Evolutionary conservation across 2,113 vertebrate genomes (phyloP).

Genomic region (Pachypanchax playfairii): DNA sequence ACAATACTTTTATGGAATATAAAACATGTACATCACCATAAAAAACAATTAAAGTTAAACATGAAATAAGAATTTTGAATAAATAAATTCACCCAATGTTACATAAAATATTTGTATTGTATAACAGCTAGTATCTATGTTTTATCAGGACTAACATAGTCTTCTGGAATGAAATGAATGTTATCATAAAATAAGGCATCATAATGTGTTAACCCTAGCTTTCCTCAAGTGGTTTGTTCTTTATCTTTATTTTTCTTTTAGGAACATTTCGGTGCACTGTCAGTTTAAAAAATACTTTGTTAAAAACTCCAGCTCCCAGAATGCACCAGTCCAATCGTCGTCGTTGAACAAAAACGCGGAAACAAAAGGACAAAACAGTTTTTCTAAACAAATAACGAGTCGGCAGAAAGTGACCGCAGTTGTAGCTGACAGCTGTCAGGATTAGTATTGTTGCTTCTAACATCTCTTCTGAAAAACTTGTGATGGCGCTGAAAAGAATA

Average conservation of each 20-base stretch:
- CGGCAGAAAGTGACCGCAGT: conserved; percentile 45
- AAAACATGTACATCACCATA: too few relatives aligned
- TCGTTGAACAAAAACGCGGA: conserved; percentile 74
- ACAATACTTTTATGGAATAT: too few relatives aligned
- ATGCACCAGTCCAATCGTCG: conserved; percentile 52
- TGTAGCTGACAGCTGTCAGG: conserved; percentile 47
- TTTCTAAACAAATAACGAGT: conserved; percentile 65
- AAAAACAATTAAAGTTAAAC: too few relatives aligned
- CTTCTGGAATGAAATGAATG: too few relatives aligned
- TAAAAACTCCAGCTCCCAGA: conserved; percentile 59
- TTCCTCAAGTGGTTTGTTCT: background rate
- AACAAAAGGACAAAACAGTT: conserved; percentile 73
- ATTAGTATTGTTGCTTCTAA: conserved; percentile 3
- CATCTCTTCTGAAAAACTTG: background rate
- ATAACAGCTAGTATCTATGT: too few relatives aligned
- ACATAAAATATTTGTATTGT: too few relatives aligned
- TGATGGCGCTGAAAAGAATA: conserved; percentile 79
- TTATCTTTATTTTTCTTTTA: background rate
- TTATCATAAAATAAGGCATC: too few relatives aligned
- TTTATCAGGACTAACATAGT: too few relatives aligned
- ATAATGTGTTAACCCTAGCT: too few relatives aligned
- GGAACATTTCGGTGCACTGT: background rate
- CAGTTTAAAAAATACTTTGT: background rate
- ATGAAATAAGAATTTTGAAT: too few relatives aligned
- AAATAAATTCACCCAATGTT: too few relatives aligned